These are phyloP conservation scores for Aphelinus certus DNA, from an alignment of 1,140 invertebrate species.

Conservation along the genomic window DNA sequence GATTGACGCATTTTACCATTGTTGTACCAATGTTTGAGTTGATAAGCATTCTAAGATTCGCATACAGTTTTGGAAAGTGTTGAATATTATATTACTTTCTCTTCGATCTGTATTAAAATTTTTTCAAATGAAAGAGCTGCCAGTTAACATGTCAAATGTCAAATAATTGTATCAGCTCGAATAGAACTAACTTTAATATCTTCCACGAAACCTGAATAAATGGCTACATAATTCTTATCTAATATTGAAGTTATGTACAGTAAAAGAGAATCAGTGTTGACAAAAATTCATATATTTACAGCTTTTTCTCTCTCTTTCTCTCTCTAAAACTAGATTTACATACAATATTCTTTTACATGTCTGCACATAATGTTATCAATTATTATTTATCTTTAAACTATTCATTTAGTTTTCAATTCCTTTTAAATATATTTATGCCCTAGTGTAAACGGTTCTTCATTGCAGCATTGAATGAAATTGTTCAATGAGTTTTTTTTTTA, in stretches of 20 bases:
- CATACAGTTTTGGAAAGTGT: too few species aligned
- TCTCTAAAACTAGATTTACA: conserved; percentile 25
- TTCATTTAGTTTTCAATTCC: conserved; percentile 20
- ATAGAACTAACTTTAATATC: conserved; percentile 11
- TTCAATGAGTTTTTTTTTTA: conserved; percentile 19
- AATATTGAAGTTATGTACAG: conserved; percentile 34
- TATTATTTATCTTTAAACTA: conserved; percentile 31
- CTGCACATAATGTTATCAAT: conserved; percentile 18
- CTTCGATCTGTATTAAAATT: conserved; percentile 18
- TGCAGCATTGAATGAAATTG: too few species aligned
- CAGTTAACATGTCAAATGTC: conserved; percentile 33
- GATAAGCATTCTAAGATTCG: not conserved
- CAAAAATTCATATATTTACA: conserved; percentile 29
- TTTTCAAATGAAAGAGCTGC: conserved; percentile 14
- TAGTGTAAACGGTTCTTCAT: too few species aligned
- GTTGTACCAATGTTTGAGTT: conserved; percentile 10
- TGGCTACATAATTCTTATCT: conserved; percentile 26
- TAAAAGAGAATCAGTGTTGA: conserved; percentile 14
- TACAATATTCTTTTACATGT: conserved; percentile 14
- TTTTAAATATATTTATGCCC: conserved; percentile 22
- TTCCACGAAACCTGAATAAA: conserved; percentile 19
- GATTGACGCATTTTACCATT: conserved; percentile 24
- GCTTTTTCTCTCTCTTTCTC: too few species aligned
- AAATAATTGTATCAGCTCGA: conserved; percentile 2
- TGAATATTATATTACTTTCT: not conserved